A percentile compares a stretch with the other conserved stretches of the same genome.
phyloP scores from a whole-genome alignment of 2,113 vertebrate species.

The Martes martes region DNA sequence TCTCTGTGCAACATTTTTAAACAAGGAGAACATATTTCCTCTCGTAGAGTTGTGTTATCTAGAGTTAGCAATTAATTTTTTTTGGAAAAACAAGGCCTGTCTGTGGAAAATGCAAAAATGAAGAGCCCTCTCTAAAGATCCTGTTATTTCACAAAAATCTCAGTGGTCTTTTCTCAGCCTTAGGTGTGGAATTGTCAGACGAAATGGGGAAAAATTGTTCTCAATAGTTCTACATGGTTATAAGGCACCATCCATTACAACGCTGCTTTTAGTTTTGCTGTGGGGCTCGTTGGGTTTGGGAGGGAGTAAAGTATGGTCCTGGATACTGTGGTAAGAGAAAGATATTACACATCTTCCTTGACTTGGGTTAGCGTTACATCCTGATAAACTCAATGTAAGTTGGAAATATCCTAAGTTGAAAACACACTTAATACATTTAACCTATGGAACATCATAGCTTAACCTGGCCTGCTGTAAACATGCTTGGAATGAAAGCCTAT shows the following conservation, averaged over 20 bases:
- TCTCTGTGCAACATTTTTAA: background rate
- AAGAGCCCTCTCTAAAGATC: background rate
- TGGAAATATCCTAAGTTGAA: background rate
- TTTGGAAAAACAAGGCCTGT: background rate
- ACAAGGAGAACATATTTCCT: background rate
- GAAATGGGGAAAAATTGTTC: background rate
- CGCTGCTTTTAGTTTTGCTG: conserved; percentile 25
- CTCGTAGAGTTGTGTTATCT: background rate
- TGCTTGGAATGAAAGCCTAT: background rate
- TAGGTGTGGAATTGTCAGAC: background rate
- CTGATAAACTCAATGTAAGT: background rate
- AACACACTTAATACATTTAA: background rate
- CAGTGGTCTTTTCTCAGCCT: background rate
- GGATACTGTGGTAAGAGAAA: background rate
- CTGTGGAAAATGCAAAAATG: background rate
- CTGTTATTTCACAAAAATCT: conserved; percentile 35
- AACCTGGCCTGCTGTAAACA: background rate
- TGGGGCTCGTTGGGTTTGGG: background rate
- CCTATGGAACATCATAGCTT: background rate
- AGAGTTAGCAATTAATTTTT: background rate
- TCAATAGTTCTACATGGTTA: background rate
- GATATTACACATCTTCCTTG: background rate
- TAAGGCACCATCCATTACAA: background rate
- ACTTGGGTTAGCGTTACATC: background rate
- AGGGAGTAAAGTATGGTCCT: conserved; percentile 13